A percentile compares a stretch with the other conserved stretches of the same genome.
Evolutionary conservation across 1,140 invertebrate genomes (phyloP).

Genomic region (Zophobas morio): DNA sequence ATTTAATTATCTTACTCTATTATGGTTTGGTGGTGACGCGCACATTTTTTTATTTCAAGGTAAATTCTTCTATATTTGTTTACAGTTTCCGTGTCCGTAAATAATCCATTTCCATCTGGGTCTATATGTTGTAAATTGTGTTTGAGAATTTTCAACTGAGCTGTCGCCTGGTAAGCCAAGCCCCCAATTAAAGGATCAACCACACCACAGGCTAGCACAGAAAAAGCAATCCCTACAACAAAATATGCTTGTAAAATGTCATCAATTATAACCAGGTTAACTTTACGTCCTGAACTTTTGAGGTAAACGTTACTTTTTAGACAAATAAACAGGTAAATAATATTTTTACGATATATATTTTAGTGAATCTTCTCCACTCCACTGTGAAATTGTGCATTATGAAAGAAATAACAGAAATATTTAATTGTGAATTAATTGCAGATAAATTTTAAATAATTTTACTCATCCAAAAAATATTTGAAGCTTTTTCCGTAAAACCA

Average conservation of each 20-base stretch:
- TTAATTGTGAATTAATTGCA: too few species aligned
- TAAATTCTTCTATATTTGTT: not conserved
- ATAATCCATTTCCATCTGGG: too few species aligned
- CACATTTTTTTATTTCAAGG: conserved; percentile 52
- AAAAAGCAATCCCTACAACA: not conserved
- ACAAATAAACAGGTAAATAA: too few species aligned
- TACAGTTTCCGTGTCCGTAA: not conserved
- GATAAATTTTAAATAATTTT: too few species aligned
- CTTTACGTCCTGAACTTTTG: too few species aligned
- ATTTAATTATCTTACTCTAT: not conserved
- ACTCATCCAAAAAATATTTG: not conserved
- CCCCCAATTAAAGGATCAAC: conserved; percentile 16
- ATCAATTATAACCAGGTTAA: too few species aligned
- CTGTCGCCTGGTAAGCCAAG: conserved; percentile 1
- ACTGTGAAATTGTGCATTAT: too few species aligned
- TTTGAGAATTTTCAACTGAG: conserved; percentile 60
- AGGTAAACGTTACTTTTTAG: too few species aligned
- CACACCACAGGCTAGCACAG: not conserved
- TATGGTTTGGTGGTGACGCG: conserved; percentile 59
- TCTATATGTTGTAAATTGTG: conserved; percentile 53
- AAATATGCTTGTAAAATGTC: not conserved
- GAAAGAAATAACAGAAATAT: too few species aligned
- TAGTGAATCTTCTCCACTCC: too few species aligned
- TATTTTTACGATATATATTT: too few species aligned
- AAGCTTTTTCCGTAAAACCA: not conserved